A percentile compares a stretch with the other conserved stretches of the same genome.
Conservation (phyloP, 2,888 invertebrate species). For the Heteromurus nitidus region DNA sequence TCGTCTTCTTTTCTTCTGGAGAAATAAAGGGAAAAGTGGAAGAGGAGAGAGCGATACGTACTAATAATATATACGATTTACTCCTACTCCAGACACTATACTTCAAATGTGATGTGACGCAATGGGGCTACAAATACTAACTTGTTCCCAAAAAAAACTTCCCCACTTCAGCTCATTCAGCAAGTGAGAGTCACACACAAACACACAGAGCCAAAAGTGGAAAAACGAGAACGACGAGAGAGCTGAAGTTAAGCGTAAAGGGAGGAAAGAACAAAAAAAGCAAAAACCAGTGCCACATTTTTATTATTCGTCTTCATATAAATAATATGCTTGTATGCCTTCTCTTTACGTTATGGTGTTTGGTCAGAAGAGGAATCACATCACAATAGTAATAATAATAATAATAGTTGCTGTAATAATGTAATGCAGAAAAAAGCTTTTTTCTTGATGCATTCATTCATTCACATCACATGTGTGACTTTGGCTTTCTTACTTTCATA, state of each 20-base stretch:
- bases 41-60: constrained; percentile 27
- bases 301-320: constrained; percentile 46
- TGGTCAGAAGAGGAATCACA: constrained; percentile 38
- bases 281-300: constrained; percentile 30
- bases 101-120: constrained; percentile 60
- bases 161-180: constrained; percentile 58
- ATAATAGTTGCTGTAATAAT: constrained; percentile 37
- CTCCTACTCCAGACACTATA: constrained; percentile 45
- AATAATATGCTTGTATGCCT: constrained; percentile 37
- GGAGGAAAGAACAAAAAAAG: background rate
- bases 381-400: constrained; percentile 44
- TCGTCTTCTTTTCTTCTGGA: constrained; percentile 9
- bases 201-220: background rate
- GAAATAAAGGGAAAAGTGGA: constrained; percentile 21
- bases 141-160: constrained; percentile 57
- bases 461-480: constrained; percentile 38
- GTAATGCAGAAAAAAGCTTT: constrained; percentile 45
- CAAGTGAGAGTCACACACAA: constrained; percentile 9
- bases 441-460: constrained; percentile 49
- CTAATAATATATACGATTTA: constrained; percentile 53
- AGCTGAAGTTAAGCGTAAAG: background rate
- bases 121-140: constrained; percentile 59
- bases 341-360: constrained; percentile 10
- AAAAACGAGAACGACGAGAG: background rate
- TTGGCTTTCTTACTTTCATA: constrained; percentile 26